A percentile compares a stretch with the other conserved stretches of the same genome.
Evolutionary conservation across 2,888 invertebrate genomes (phyloP).

Genomic region (Epirrhoe alternata): DNA sequence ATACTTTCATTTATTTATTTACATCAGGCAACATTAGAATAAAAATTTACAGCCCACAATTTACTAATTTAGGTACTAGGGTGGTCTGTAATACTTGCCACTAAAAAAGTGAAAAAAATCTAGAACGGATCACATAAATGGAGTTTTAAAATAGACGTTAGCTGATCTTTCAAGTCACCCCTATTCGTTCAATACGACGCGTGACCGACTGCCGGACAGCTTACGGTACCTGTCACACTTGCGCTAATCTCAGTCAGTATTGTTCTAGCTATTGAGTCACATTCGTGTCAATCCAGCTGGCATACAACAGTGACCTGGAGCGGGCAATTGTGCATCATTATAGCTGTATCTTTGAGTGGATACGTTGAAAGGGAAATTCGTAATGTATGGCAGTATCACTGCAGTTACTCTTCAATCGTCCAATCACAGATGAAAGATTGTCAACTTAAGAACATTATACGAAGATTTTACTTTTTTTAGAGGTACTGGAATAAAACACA

Average conservation of each 20-base stretch:
- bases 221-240: constrained; percentile 18
- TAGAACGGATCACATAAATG: no score
- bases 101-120: no score
- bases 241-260: constrained; percentile 26
- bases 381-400: background rate
- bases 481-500: no score
- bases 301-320: constrained; percentile 16
- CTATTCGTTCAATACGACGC: constrained; percentile 7
- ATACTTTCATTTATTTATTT: background rate
- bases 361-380: constrained; percentile 6
- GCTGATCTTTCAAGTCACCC: no score
- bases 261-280: constrained; percentile 14
- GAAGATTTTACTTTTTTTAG: background rate
- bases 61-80: no score
- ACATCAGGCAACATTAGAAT: no score
- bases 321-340: constrained; percentile 12
- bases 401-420: background rate
- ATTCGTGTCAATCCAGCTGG: constrained; percentile 11
- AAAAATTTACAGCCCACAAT: no score
- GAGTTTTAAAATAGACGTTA: no score
- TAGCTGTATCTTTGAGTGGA: constrained; percentile 16
- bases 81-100: no score
- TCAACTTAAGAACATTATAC: background rate
- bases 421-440: background rate
- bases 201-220: constrained; percentile 17